Base-by-base conservation (phyloP, 1,140 invertebrate species). In the Diploscapter pachys region DNA sequence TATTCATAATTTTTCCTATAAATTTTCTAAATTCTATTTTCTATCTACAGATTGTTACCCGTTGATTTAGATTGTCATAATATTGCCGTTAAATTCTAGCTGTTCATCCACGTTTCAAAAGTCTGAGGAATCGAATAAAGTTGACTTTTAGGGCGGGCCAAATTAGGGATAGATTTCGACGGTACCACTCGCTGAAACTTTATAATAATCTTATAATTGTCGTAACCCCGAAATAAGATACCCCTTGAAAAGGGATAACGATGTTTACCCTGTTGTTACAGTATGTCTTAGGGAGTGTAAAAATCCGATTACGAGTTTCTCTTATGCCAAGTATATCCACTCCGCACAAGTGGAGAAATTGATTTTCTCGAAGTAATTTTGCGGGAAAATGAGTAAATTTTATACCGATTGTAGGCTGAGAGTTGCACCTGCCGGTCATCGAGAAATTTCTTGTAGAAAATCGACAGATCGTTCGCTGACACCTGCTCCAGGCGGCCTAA, bases 141-240 rank as follows among this genome's bases (percentile, higher is more conserved):
- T 80, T 83, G 49, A 84, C 82, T 66, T 76, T 71, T 50, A 83
- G 68, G 4, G 80, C 81, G 5, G 82, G 82, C 81, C 81, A 83
- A 56, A 83, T 84, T 3, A 83, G 65, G 8, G 56, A 59, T 8
- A 83, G 75, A 68, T 83, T 83, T 49, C 80, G 77, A 9, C 69
- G 65, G 64, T 83, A 83, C 82, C 82, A 83, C 78, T 83, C 79
- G 52, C 81, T 83, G 63, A 78, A 83, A 80, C 64, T 71, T 71
- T 70, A 3, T 48, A 31, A 31, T 31, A n/a, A 54, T n/a, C 9
- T 70, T n/a, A 64, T 5, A 63, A 63, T 31, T 31, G 31, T 31
- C 31, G 31, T 31, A 31, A 1, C 31, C 31, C 1, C 31, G 31
- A 31, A 31, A 1, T 31, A 31, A 31, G 1, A 31, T 31, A 31